These are phyloP conservation scores for Helicoverpa assulta DNA, from an alignment of 2,888 invertebrate species.

Conservation along the genomic window DNA sequence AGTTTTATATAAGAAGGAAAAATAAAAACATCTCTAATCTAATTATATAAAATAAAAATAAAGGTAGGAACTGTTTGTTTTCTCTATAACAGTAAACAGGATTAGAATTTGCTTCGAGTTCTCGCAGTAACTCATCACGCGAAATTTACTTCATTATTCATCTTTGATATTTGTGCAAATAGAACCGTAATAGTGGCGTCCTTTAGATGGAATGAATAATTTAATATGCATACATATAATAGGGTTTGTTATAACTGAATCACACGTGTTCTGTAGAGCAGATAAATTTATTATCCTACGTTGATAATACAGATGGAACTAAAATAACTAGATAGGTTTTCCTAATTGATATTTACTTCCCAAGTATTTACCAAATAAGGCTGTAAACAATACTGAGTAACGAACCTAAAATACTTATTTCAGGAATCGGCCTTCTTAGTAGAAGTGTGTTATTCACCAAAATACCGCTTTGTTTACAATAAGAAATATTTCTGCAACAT, in stretches of 20 bases:
- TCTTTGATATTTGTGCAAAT: constrained; percentile 46
- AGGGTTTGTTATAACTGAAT: constrained; percentile 27
- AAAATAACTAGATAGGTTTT: not conserved
- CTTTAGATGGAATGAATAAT: constrained; percentile 36
- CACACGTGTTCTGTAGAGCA: not conserved
- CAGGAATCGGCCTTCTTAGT: not conserved
- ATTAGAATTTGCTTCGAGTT: constrained; percentile 40
- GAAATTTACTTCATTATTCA: constrained; percentile 26
- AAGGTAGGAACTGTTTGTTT: constrained; percentile 15
- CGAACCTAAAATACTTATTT: not conserved
- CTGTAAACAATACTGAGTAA: not conserved
- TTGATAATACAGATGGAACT: not conserved
- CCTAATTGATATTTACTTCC: not conserved
- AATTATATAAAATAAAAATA: constrained; percentile 10
- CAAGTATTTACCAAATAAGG: not conserved
- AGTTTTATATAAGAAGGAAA: constrained; percentile 15
- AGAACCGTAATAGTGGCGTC: constrained; percentile 41
- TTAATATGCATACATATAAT: constrained; percentile 35
- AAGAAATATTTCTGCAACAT: constrained; percentile 5
- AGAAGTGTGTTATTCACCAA: not conserved
- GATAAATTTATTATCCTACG: not conserved
- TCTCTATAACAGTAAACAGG: constrained; percentile 5
- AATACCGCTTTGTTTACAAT: not conserved
- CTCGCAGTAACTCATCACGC: constrained; percentile 27
- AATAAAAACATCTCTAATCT: constrained; percentile 22